Evolutionary conservation across 2,797 vertebrate species (phyloP), one percentile per base, ranked within the genome.

Genomic region (Loris lydekkerianus): DNA sequence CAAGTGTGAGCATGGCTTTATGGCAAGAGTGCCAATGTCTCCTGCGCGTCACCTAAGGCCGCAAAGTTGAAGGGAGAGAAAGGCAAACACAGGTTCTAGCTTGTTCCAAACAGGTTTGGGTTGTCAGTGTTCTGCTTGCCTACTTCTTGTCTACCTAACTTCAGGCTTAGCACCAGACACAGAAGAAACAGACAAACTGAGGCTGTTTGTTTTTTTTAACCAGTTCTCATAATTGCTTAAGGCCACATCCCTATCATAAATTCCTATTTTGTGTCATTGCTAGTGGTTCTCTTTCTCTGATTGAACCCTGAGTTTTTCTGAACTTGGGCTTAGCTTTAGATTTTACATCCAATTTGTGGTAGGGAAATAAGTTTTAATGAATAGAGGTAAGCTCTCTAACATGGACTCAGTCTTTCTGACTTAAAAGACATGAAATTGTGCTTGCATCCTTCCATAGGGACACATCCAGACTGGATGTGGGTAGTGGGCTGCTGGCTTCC

Each of bases 331-430:
- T 77, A 83, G 3, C 53, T 90, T 70, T 85, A 91, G 80, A 76
- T 82, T 85, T 89, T 67, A 63, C 2, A 27, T 81, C 21, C 27
- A 81, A 10, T 89, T 81, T 81, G 18, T 89, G 70, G 49, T n/a
- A 93, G 78, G 46, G 40, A 86, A 93, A 88, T 29, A 77, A 93
- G 23, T 91, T 93, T 60, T 86, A 96, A 69, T 61, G 27, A 88
- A 61, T 69, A 67, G 37, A 91, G 20, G 46, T 75, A n/a, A 86
- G 29, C 49, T 93, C 31, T 91, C n/a, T 69, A 87, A 72, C 37
- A 29, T 17, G 75, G 46, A 89, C 37, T 78, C 58, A 91, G n/a
- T 90, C 49, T 63, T 92, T 75, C 37, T 63, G 73, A 75, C n/a
- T 76, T 89, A 61, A 90, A 75, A 78, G 93, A 75, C 20, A 89